Conservation (phyloP, 2,113 vertebrate genomes). For the Anguilla rostrata region DNA sequence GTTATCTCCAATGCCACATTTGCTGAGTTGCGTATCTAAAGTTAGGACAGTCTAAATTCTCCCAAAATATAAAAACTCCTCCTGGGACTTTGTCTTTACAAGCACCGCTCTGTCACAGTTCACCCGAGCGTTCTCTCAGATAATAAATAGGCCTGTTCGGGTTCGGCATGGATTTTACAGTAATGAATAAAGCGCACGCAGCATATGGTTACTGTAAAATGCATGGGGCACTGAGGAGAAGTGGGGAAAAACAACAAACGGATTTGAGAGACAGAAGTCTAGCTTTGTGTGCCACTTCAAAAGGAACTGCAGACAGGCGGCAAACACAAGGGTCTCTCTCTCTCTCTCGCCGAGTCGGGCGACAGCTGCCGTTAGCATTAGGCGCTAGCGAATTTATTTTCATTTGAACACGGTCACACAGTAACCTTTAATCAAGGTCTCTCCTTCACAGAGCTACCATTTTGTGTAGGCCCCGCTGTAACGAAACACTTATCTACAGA, state of each 20-base stretch:
- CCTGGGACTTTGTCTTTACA: not conserved
- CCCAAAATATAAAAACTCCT: not conserved
- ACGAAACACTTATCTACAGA: slow-evolving; percentile 33
- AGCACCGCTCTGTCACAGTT: slow-evolving; percentile 1
- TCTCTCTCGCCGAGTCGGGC: slow-evolving; percentile 19
- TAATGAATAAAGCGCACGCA: not conserved
- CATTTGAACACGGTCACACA: slow-evolving; percentile 26
- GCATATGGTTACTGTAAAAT: slow-evolving; percentile 25
- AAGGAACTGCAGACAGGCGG: slow-evolving; percentile 30
- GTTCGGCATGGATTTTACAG: slow-evolving; percentile 4
- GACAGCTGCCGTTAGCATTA: slow-evolving; percentile 36
- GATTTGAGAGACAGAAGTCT: slow-evolving; percentile 18
- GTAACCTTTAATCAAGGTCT: slow-evolving; percentile 46
- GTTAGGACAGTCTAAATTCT: not conserved
- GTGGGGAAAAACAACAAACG: slow-evolving; percentile 1
- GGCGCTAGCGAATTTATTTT: slow-evolving; percentile 44
- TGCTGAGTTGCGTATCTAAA: not conserved
- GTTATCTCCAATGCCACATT: not conserved
- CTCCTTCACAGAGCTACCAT: slow-evolving; percentile 24
- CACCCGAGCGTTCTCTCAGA: not conserved
- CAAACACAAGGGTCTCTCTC: slow-evolving; percentile 27
- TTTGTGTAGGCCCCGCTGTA: slow-evolving; percentile 33
- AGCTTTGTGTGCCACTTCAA: slow-evolving; percentile 33
- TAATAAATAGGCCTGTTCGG: not conserved
- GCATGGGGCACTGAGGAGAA: not conserved